Conservation (phyloP, 2,888 invertebrate species). For the Augochlorella aurata region DNA sequence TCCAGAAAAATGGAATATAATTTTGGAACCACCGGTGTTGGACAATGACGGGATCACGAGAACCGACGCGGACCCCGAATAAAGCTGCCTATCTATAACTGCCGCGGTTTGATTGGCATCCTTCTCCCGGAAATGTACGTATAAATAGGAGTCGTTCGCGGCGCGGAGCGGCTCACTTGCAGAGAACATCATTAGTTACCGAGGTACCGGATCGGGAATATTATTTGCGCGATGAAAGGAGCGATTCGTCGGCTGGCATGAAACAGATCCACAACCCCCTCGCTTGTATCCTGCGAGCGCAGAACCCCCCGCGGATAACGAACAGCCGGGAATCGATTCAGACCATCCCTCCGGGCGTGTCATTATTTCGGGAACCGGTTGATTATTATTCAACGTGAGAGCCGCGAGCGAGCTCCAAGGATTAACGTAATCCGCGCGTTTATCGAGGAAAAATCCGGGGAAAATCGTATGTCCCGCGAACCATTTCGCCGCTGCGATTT, state of each 20-base stretch:
- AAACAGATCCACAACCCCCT: neutral
- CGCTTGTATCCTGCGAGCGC: neutral
- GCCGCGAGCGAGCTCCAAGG: neutral
- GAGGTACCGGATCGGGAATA: conserved; percentile 3
- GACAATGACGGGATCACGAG: neutral
- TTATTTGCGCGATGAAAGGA: conserved; percentile 24
- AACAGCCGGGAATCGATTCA: conserved; percentile 12
- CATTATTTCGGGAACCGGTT: conserved; percentile 22
- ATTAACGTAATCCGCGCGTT: conserved; percentile 9
- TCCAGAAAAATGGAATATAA: no score
- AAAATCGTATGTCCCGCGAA: neutral
- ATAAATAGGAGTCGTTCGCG: neutral
- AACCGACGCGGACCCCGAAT: neutral
- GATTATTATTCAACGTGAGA: conserved; percentile 29
- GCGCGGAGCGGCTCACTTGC: neutral
- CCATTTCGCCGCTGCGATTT: neutral
- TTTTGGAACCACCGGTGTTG: neutral
- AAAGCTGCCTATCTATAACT: conserved; percentile 1
- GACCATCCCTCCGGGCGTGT: conserved; percentile 15
- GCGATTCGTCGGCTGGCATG: conserved; percentile 7
- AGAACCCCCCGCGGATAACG: neutral
- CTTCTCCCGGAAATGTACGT: conserved; percentile 11
- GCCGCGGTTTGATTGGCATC: conserved; percentile 30
- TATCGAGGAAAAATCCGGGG: neutral
- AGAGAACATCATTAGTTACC: conserved; percentile 20